Evolutionary conservation across 2,113 vertebrate species (phyloP), one percentile per base, ranked within the genome.

Genomic region (Pavo muticus): DNA sequence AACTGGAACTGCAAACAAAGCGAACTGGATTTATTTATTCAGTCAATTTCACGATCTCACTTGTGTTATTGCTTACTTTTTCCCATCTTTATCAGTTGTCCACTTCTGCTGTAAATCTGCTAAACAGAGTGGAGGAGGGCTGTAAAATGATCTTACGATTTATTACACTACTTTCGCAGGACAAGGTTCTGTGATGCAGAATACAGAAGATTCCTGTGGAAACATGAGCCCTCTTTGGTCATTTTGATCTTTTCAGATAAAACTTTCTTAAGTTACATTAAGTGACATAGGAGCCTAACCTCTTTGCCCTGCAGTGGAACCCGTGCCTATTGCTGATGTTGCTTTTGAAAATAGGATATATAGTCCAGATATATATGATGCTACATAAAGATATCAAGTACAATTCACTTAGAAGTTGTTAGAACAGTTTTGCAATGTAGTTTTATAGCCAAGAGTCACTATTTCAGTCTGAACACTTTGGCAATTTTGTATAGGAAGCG

Each of bases 191-290:
- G 67, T 48, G 57, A 87, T 75, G 80, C 70, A 93, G 70, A 90
- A 93, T 84, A 67, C 65, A 87, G 79, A 91, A 84, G 88, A 95
- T 90, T 91, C 85, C 83, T 91, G 19, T 14, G 63, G 95, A 96
- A 97, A 97, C 77, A 71, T 50, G 84, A 95, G 74, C 80, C 56
- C 52, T 81, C 90, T 87, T 86, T 75, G 84, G 83, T 65, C 69
- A 88, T 94, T 95, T 95, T 94, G 94, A 90, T 94, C 85, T 93
- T 75, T 91, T 69, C 88, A 90, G 76, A 79, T 86, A 69, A 88
- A 95, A 79, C 37, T 86, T 95, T 95, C 79, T 79, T 65, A 94
- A 94, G 90, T 64, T 61, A 45, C 67, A 20, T 4, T 4, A 72
- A 84, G 69, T 72, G 79, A 75, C 93, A 84, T 0, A 65, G 61